Base-by-base conservation (phyloP, 1,140 invertebrate species). In the Orius insidiosus region DNA sequence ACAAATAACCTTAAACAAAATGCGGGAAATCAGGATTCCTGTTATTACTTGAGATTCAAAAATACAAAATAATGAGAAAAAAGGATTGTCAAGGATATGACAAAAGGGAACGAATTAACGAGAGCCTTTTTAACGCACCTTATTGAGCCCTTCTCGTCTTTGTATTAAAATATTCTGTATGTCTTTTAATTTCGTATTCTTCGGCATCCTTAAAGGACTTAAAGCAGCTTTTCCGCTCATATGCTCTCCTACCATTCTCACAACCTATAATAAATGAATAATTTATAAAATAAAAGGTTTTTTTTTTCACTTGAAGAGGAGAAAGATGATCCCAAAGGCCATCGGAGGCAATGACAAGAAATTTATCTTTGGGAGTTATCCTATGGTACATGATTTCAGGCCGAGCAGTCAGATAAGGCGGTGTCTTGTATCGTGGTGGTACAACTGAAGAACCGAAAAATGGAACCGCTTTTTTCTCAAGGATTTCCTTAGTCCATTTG, bases 261-360 rank as follows among this genome's bases (percentile, higher is more conserved):
- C 60, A n/a, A 60, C 61, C 56, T 68, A 56, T 14, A 58, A n/a
- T 45, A 16, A 24, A 49, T 45, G 32, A 10, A 50, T 65, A 8
- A 14, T n/a, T 7, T n/a, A n/a, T n/a, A n/a, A n/a, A n/a, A n/a
- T n/a, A n/a, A n/a, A n/a, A n/a, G n/a, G n/a, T n/a, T n/a, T n/a
- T n/a, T n/a, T n/a, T n/a, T n/a, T n/a, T 13, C 45, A 54, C 76
- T 61, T 87, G 76, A 36, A 81, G 61, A 3, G 87, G 83, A 15
- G 84, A 76, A 52, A 98, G 71, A 58, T 88, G 78, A 61, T 99
- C 95, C 92, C 92, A 98, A 0, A 98, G 64, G 18, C 96, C 96
- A 64, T 99, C 96, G 5, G 85, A 85, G n/a, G 86, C 94, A 31
- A 99, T 72, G 47, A 99, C 79, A 51, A 98, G 65, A 68, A 98